A percentile compares a stretch with the other conserved stretches of the same genome.
Conservation (phyloP, 2,888 invertebrate species). For the Mamestra brassicae region DNA sequence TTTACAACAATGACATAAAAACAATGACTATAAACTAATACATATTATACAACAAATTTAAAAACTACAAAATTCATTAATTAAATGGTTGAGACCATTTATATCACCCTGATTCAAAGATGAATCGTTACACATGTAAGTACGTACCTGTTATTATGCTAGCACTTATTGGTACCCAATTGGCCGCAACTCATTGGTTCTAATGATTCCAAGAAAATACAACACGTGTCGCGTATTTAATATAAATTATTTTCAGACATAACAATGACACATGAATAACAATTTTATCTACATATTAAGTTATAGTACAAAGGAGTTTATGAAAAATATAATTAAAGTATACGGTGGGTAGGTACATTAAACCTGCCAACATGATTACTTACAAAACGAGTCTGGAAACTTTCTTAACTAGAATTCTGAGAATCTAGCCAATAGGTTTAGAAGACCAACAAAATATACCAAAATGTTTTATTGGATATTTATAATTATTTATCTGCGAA, state of each 20-base stretch:
- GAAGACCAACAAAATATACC: background rate
- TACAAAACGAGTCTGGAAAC: slow-evolving; percentile 3
- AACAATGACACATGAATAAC: slow-evolving; percentile 6
- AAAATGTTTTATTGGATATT: background rate
- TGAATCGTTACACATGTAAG: background rate
- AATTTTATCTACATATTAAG: background rate
- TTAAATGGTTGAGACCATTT: too few species aligned
- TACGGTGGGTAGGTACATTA: slow-evolving; percentile 17
- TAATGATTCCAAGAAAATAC: slow-evolving; percentile 17
- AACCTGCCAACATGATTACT: slow-evolving; percentile 18
- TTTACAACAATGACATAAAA: too few species aligned
- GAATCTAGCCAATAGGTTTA: background rate
- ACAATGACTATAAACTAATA: too few species aligned
- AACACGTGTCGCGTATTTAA: background rate
- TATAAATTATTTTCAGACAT: background rate
- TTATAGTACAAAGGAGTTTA: background rate
- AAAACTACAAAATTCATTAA: too few species aligned
- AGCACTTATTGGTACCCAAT: background rate
- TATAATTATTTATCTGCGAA: too few species aligned
- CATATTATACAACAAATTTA: too few species aligned
- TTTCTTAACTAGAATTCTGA: slow-evolving; percentile 24
- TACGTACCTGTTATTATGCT: background rate
- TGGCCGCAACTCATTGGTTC: background rate
- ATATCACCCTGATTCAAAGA: too few species aligned
- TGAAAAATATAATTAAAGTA: slow-evolving; percentile 5